Evolutionary conservation across 2,888 invertebrate species (phyloP).

Genomic region (Drosophila quinaria): DNA sequence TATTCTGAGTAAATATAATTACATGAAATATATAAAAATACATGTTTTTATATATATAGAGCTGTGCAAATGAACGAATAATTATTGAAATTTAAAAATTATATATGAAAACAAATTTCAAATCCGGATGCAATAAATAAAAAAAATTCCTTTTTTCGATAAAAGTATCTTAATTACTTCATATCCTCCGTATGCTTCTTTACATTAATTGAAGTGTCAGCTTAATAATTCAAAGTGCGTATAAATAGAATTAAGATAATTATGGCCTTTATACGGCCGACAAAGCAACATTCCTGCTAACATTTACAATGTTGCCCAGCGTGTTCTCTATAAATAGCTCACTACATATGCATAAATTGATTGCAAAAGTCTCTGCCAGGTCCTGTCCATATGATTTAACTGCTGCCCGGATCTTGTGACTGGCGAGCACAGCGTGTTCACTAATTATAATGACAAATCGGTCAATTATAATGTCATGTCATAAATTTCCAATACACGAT

Average conservation of each 20-base stretch:
- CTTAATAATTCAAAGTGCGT: conserved; percentile 5
- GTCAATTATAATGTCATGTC: conserved; percentile 80
- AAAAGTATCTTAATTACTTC: conserved; percentile 4
- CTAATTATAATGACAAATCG: conserved; percentile 82
- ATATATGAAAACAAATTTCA: too few relatives aligned
- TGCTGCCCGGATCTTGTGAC: conserved; percentile 14
- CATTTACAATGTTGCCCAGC: conserved; percentile 2
- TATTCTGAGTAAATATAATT: too few relatives aligned
- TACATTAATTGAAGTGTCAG: conserved; percentile 12
- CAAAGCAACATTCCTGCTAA: conserved; percentile 8
- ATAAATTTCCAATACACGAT: conserved; percentile 72
- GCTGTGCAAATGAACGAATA: too few relatives aligned
- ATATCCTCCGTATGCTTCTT: not conserved
- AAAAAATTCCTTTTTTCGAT: too few relatives aligned
- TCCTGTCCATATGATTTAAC: conserved; percentile 16
- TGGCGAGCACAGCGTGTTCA: conserved; percentile 49
- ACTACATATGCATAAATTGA: conserved; percentile 45
- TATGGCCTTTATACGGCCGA: not conserved
- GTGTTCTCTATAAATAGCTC: conserved; percentile 53
- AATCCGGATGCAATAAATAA: too few relatives aligned
- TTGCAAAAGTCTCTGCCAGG: conserved; percentile 23
- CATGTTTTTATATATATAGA: too few relatives aligned
- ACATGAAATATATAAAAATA: too few relatives aligned
- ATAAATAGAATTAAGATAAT: conserved; percentile 22
- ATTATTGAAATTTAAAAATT: too few relatives aligned